These are phyloP conservation scores for Pica pica DNA, from an alignment of 2,113 vertebrate genomes.

Conservation along the genomic window DNA sequence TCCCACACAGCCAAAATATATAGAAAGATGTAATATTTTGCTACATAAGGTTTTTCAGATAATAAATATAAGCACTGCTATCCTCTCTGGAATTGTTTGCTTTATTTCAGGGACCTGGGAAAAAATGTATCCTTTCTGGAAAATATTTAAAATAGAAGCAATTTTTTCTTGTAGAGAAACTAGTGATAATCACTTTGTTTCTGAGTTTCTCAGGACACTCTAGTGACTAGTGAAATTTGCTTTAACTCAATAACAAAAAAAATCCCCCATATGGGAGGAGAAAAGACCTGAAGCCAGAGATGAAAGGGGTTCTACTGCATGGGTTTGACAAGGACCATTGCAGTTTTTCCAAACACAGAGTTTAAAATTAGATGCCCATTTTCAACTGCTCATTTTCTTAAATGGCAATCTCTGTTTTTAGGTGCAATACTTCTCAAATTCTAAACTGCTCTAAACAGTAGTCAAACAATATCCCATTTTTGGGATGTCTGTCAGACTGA, in stretches of 20 bases:
- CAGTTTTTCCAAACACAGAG: not conserved
- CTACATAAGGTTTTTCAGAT: not conserved
- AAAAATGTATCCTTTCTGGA: not conserved
- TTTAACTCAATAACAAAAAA: not conserved
- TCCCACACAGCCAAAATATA: not conserved
- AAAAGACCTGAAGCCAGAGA: not conserved
- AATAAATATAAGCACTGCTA: not conserved
- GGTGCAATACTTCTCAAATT: not conserved
- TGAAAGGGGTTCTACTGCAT: not conserved
- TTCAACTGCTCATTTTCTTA: not conserved
- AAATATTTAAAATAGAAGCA: conserved; percentile 6
- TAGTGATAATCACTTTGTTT: not conserved
- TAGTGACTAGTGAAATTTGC: not conserved
- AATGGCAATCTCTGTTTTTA: not conserved
- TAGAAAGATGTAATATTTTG: not conserved
- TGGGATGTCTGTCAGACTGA: not conserved
- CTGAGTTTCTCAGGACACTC: not conserved
- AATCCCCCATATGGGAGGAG: not conserved
- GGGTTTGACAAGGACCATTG: fast-evolving
- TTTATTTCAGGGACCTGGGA: not conserved
- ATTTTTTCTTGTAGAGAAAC: not conserved
- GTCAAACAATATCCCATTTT: not conserved
- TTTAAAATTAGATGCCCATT: not conserved
- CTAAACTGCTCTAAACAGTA: not conserved
- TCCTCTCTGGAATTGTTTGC: not conserved